Evolutionary conservation across 2,888 invertebrate genomes (phyloP).

Genomic region (Cloeon dipterum): DNA sequence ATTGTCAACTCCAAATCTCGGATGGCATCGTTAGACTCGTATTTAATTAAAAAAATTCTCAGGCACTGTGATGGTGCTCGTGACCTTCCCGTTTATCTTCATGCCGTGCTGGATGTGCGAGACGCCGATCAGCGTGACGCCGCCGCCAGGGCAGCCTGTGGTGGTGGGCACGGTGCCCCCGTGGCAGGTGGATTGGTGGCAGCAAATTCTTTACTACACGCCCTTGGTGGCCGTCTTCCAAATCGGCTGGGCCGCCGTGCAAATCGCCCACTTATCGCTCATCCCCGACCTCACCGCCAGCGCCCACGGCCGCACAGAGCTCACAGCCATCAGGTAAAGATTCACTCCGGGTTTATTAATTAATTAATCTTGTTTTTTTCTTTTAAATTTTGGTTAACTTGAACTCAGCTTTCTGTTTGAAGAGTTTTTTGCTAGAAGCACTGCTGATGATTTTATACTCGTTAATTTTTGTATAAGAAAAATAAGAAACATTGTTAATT

Average conservation of each 20-base stretch:
- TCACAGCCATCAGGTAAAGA: slow-evolving; percentile 58
- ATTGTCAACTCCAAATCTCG: no score
- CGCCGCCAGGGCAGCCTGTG: slow-evolving; percentile 5
- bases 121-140: slow-evolving; percentile 5
- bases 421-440: no score
- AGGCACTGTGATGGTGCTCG: slow-evolving; percentile 41
- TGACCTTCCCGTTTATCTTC: slow-evolving; percentile 60
- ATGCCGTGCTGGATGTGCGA: slow-evolving; percentile 37
- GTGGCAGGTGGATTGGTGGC: slow-evolving; percentile 12
- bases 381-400: no score
- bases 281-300: slow-evolving; percentile 58
- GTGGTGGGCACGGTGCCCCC: neutral
- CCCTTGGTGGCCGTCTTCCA: slow-evolving; percentile 52
- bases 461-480: no score
- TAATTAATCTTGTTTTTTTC: no score
- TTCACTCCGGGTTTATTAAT: no score
- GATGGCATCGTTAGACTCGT: no score
- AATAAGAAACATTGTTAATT: no score
- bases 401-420: no score
- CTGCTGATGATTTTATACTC: no score
- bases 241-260: slow-evolving; percentile 83
- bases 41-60: no score
- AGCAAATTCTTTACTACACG: slow-evolving; percentile 20
- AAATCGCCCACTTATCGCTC: slow-evolving; percentile 80
- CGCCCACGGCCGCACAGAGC: slow-evolving; percentile 43